Base-by-base conservation (phyloP, 2,888 invertebrate genomes). In the Parapristionchus giblindavisi region DNA sequence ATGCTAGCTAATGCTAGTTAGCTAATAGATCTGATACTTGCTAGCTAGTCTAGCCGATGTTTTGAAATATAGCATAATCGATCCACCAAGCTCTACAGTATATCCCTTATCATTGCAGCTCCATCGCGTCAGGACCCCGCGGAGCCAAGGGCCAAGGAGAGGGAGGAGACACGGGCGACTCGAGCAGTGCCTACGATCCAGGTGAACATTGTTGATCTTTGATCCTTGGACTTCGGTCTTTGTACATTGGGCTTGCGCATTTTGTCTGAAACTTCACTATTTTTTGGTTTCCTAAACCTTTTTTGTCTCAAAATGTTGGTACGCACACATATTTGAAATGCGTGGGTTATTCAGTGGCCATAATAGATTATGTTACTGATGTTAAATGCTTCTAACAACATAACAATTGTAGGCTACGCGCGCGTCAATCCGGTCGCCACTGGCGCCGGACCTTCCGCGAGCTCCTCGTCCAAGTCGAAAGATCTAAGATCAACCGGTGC, bases 101-200 rank as follows among this genome's bases (percentile, higher is more conserved):
- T 63, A 63, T 11, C 56, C 56, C 56, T 56, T 56, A 24, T 56
- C 14, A 48, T 11, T 21, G 21, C 73, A 73, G 73, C 51, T 73
- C 73, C 48, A 73, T 73, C 27, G 73, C 73, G 6, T 73, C 73
- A 3, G 73, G 61, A 1, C 73, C 73, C 3, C 61, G 73, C n/a
- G 38, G 48, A 6, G 32, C 24, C n/a, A 51, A n/a, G 4, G 36
- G 24, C 24, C 38, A 24, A 32, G 52, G 52, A 17, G n/a, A 52
- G 48, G 40, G 68, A 1, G 63, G 63, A 5, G n/a, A n/a, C n/a
- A n/a, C n/a, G n/a, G 68, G 36, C 32, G 54, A 54, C 34, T 56
- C 56, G 38, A 71, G 70, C 29, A 70, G 68, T 38, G 65, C 65
- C 29, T 65, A 65, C n/a, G 65, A 65, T 65, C 65, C 65, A 11